Evolutionary conservation across 2,888 invertebrate species (phyloP).

Genomic region (Carabus problematicus): DNA sequence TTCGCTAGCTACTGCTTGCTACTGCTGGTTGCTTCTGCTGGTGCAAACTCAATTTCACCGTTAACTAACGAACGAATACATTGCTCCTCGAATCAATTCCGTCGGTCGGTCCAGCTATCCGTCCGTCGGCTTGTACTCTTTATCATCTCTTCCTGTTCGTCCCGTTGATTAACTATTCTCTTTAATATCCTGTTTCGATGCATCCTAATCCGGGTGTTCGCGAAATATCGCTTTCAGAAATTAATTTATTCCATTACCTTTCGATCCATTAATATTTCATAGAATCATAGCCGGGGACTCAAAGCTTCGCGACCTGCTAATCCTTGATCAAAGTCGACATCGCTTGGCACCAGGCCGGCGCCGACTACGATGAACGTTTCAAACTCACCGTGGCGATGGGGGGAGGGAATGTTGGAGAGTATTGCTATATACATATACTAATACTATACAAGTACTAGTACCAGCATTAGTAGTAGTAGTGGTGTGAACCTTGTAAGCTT

Average conservation of each 20-base stretch:
- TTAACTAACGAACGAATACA: constrained; percentile 33
- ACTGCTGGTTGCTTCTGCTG: not conserved
- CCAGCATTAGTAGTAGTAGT: no score
- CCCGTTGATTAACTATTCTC: constrained; percentile 60
- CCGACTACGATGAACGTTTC: no score
- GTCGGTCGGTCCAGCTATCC: constrained; percentile 10
- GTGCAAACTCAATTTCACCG: constrained; percentile 35
- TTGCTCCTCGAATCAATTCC: constrained; percentile 36
- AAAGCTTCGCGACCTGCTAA: constrained; percentile 52
- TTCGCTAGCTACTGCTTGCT: not conserved
- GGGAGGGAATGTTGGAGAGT: no score
- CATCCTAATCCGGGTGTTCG: constrained; percentile 54
- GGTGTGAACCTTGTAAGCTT: no score
- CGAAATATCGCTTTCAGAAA: constrained; percentile 63
- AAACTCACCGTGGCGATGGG: no score
- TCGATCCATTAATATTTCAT: constrained; percentile 64
- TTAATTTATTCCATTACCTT: constrained; percentile 65
- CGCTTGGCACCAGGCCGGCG: constrained; percentile 14
- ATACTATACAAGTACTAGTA: no score
- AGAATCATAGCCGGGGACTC: constrained; percentile 57
- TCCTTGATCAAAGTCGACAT: constrained; percentile 59
- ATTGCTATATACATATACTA: no score
- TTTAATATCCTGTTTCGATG: constrained; percentile 60
- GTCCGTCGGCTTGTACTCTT: constrained; percentile 29
- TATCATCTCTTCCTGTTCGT: constrained; percentile 33